Percentiles rank a stretch among this genome's conserved stretches.
These are phyloP conservation scores for Drosophila cyrtoloma DNA, from an alignment of 2,888 invertebrate genomes.

Conservation along the genomic window DNA sequence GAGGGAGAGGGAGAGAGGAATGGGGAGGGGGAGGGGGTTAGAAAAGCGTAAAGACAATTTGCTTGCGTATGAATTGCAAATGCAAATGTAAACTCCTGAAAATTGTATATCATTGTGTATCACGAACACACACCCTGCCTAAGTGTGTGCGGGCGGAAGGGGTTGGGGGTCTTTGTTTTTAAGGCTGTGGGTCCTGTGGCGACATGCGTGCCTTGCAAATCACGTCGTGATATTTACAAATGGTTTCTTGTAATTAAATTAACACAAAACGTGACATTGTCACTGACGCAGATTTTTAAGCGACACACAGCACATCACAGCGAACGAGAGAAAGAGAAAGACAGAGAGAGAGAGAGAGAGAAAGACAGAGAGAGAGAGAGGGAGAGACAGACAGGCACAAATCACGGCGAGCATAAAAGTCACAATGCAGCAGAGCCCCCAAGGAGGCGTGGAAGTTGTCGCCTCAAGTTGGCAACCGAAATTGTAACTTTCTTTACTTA, in stretches of 20 bases:
- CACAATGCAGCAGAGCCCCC: conserved; percentile 57
- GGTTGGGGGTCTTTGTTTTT: conserved; percentile 2
- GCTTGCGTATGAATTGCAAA: conserved; percentile 65
- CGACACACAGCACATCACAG: conserved; percentile 38
- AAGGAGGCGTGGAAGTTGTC: conserved; percentile 44
- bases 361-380: not conserved
- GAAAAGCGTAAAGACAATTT: conserved; percentile 52
- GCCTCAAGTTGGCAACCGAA: conserved; percentile 56
- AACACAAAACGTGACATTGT: conserved; percentile 81
- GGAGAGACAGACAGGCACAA: conserved; percentile 39
- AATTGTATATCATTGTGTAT: conserved; percentile 62
- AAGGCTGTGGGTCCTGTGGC: conserved; percentile 1
- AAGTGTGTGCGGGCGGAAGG: conserved; percentile 6
- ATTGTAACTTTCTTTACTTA: conserved; percentile 71
- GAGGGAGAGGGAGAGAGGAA: not conserved
- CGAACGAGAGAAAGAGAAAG: conserved; percentile 4
- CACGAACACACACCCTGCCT: conserved; percentile 21
- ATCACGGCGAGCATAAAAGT: conserved; percentile 60
- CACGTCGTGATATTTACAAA: conserved; percentile 80
- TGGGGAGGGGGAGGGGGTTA: not conserved
- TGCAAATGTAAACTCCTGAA: conserved; percentile 69
- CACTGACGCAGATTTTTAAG: conserved; percentile 79
- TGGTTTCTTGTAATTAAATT: conserved; percentile 80
- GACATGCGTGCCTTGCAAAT: conserved; percentile 72
- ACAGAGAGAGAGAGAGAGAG: not conserved